Evolutionary conservation across 2,113 vertebrate genomes (phyloP), one percentile per base, ranked within the genome.

Genomic region (Eurystomus gularis): DNA sequence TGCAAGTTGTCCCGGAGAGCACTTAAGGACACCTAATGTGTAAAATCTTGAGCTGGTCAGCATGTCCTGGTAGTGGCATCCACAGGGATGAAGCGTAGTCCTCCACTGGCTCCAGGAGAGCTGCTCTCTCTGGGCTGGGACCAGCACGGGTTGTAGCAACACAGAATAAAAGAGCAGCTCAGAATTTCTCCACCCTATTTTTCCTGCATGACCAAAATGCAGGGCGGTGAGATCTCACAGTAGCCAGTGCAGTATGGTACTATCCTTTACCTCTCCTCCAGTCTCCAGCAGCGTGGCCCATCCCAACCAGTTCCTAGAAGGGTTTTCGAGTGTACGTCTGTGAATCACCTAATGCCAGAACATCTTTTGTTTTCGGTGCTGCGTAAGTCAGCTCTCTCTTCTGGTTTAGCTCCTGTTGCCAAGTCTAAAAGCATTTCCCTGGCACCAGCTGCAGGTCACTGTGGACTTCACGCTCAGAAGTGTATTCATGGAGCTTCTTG

Each of bases 321-420:
- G 88, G 20, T 65, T 94, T 61, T 33, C 79, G 28, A 11, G 48
- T 6, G 2, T 75, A 61, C 9, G 6, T 75, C 64, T 81, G 25
- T 39, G 5, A 90, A 16, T 73, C 77, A 49, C 60, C 37, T 42
- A 35, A 76, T 26, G 49, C 80, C 33, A n/a, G 51, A 60, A 82
- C 25, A 68, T 51, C 52, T 95, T 96, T 88, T 96, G 64, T 82
- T 88, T 61, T 94, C 15, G 78, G 49, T 75, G 75, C 70, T 92
- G 24, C 33, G 1, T 58, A 78, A 52, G 37, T 51, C 84, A 54
- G 33, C 72, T 55, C 13, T 70, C 40, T 17, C 72, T 96, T 97
- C 77, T 94, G 83, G 31, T 87, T 79, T 75, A 28, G 16, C 35
- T 92, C 13, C n/a, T 28, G 35, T 88, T 87, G 78, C 65, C 85